Conservation (phyloP, 2,113 vertebrate species). For the Labrus mixtus region DNA sequence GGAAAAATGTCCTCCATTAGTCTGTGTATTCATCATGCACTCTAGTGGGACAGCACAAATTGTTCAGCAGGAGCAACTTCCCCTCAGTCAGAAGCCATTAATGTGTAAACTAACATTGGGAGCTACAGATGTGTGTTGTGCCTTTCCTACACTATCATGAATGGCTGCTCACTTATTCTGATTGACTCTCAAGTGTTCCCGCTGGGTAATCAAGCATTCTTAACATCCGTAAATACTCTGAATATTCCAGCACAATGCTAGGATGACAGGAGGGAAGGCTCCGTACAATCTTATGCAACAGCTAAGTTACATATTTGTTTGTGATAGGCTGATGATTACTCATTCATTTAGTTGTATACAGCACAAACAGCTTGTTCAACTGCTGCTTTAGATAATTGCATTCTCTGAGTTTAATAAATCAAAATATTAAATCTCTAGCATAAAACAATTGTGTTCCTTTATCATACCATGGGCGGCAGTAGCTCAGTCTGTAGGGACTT, state of each 20-base stretch:
- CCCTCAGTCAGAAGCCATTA: constrained; percentile 63
- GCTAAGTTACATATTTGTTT: constrained; percentile 25
- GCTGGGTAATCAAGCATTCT: constrained; percentile 76
- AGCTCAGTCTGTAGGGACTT: too few species aligned
- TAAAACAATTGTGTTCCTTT: constrained; percentile 14
- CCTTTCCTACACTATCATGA: constrained; percentile 53
- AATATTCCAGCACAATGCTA: constrained; percentile 47
- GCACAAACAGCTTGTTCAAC: constrained; percentile 1
- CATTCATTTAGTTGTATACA: constrained; percentile 3
- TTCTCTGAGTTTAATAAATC: constrained; percentile 18
- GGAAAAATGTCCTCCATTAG: constrained; percentile 37
- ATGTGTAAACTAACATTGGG: constrained; percentile 54
- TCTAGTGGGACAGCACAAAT: constrained; percentile 42
- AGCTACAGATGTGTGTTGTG: constrained; percentile 73
- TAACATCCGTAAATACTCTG: constrained; percentile 72
- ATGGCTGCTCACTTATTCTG: constrained; percentile 65
- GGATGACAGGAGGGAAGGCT: constrained; percentile 18
- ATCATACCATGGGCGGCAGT: too few species aligned
- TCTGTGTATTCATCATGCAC: constrained; percentile 52
- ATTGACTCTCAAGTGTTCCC: constrained; percentile 70
- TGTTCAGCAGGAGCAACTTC: constrained; percentile 46
- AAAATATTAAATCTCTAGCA: constrained; percentile 9
- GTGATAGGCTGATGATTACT: constrained; percentile 36
- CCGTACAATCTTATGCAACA: constrained; percentile 14
- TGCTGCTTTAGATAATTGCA: constrained; percentile 1